phyloP scores from a whole-genome alignment of 1,140 invertebrate genomes.

The Camponotus floridanus region DNA sequence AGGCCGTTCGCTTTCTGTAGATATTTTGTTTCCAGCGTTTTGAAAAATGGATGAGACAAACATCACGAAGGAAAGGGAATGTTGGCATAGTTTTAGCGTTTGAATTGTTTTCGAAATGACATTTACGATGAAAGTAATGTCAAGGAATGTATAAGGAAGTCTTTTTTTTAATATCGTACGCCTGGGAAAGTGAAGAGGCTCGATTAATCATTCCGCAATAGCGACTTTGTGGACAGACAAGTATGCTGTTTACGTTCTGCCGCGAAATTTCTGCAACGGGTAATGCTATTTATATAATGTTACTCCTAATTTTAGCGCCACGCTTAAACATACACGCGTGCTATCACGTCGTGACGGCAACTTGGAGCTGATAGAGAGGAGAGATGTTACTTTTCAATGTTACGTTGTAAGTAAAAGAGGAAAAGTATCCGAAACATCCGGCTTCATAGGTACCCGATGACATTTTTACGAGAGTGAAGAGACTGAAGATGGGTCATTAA shows the following conservation, averaged over 20 bases:
- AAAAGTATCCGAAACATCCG: not conserved
- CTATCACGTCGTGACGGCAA: not conserved
- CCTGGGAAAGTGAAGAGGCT: not conserved
- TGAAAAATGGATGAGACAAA: constrained; percentile 25
- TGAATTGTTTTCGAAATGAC: not conserved
- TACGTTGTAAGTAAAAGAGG: not conserved
- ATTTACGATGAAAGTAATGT: constrained; percentile 9
- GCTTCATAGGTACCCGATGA: no score
- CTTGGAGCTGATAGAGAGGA: constrained; percentile 23
- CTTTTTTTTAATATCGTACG: not conserved
- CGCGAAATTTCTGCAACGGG: constrained; percentile 69
- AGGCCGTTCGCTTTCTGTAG: constrained; percentile 1
- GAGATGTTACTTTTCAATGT: constrained; percentile 13
- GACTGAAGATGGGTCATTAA: not conserved
- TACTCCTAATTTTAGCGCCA: constrained; percentile 71
- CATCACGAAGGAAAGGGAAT: not conserved
- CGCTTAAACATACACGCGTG: constrained; percentile 39
- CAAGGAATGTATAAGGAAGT: not conserved
- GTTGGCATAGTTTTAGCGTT: constrained; percentile 22
- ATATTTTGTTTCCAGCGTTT: constrained; percentile 24
- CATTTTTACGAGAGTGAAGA: not conserved
- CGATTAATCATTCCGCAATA: constrained; percentile 22
- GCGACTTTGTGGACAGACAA: constrained; percentile 44
- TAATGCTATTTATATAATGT: constrained; percentile 73
- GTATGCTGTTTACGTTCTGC: constrained; percentile 71